These are phyloP conservation scores for Galago senegalensis DNA, from an alignment of 2,797 vertebrate genomes.

Conservation along the genomic window DNA sequence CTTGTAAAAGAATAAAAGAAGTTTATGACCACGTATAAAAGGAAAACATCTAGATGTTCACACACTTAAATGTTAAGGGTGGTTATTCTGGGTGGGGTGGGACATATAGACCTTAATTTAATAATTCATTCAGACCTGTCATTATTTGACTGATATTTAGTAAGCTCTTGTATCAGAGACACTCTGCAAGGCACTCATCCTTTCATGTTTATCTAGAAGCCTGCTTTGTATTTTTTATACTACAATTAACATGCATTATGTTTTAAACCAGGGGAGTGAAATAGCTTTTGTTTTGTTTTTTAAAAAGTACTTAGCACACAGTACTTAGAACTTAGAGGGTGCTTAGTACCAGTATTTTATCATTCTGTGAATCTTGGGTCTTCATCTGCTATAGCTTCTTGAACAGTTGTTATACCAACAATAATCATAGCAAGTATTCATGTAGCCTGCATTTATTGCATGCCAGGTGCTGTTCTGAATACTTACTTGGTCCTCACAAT, in stretches of 20 bases:
- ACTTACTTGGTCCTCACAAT: background rate
- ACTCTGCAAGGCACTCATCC: background rate
- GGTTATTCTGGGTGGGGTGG: background rate
- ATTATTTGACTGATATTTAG: background rate
- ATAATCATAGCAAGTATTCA: background rate
- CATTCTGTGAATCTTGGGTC: background rate
- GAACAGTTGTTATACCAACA: background rate
- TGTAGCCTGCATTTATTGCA: background rate
- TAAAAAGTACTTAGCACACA: background rate
- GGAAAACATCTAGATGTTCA: background rate
- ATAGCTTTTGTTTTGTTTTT: background rate
- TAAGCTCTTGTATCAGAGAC: background rate
- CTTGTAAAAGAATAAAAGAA: constrained; percentile 3
- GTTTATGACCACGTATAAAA: background rate
- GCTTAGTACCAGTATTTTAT: background rate
- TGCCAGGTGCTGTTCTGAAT: background rate
- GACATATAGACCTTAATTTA: background rate
- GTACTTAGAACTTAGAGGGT: background rate
- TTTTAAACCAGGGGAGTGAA: background rate
- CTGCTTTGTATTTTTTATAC: background rate
- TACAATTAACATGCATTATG: background rate
- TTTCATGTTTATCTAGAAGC: background rate
- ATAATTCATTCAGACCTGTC: background rate
- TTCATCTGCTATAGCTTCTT: background rate
- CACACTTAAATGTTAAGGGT: background rate